A percentile compares a stretch with the other conserved stretches of the same genome.
These are phyloP conservation scores for Polypedilum vanderplanki DNA, from an alignment of 1,140 invertebrate genomes.

Conservation along the genomic window DNA sequence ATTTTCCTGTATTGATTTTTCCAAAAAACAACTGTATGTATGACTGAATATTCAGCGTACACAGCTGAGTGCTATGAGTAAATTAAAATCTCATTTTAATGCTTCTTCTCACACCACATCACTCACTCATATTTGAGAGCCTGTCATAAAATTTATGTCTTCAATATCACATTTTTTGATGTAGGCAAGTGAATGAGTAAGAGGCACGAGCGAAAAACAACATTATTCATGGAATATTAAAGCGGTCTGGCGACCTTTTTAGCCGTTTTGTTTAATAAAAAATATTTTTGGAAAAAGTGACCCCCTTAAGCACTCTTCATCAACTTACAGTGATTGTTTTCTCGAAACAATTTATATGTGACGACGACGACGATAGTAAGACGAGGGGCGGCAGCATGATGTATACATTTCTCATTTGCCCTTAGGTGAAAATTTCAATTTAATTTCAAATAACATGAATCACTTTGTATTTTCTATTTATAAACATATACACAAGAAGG, in stretches of 20 bases:
- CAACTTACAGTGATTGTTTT: neutral
- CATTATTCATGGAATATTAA: neutral
- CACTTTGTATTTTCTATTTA: too few relatives aligned
- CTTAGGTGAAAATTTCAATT: conserved; percentile 26
- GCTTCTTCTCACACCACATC: neutral
- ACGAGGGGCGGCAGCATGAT: too few relatives aligned
- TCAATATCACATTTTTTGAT: neutral
- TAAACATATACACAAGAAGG: neutral
- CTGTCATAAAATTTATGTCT: neutral
- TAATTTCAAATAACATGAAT: conserved; percentile 18
- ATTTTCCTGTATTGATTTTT: too few relatives aligned
- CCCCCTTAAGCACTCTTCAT: neutral
- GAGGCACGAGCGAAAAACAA: neutral
- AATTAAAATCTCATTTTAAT: conserved; percentile 9
- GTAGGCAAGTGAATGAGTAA: neutral
- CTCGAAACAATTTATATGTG: neutral
- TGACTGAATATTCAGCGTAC: too few relatives aligned
- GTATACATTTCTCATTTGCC: neutral
- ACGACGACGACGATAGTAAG: neutral
- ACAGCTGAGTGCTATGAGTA: neutral
- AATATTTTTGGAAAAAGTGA: conserved; percentile 11
- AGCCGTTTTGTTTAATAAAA: neutral
- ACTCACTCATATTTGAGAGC: neutral
- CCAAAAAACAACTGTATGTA: too few relatives aligned
- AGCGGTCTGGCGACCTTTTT: conserved; percentile 7